A percentile compares a stretch with the other conserved stretches of the same genome.
phyloP scores from a whole-genome alignment of 2,797 vertebrate genomes.

The Hybognathus amarus region DNA sequence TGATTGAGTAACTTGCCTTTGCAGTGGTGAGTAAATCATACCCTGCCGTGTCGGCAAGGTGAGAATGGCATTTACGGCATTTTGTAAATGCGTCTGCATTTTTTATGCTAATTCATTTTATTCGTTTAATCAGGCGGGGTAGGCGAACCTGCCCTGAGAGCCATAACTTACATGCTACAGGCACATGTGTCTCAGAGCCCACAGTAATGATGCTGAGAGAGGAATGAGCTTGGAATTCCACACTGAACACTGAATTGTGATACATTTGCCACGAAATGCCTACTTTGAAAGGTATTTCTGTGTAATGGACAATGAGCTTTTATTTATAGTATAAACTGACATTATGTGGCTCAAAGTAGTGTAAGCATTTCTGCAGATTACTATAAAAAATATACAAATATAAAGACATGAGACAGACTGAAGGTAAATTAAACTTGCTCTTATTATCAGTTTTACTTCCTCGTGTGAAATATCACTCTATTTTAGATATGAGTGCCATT shows the following conservation, averaged over 20 bases:
- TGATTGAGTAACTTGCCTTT: conserved; percentile 51
- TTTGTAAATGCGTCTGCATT: conserved; percentile 50
- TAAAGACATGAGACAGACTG: not conserved
- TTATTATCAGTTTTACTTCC: not conserved
- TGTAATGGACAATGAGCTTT: not conserved
- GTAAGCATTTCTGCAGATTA: not conserved
- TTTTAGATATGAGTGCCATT: not conserved
- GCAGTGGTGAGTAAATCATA: conserved; percentile 55
- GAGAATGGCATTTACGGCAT: conserved; percentile 57
- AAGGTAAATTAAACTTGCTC: not conserved
- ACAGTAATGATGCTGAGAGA: conserved; percentile 39
- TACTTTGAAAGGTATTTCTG: conserved; percentile 5
- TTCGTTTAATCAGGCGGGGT: conserved; percentile 55
- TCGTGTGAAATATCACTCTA: not conserved
- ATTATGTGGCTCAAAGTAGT: not conserved
- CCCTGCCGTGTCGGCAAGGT: conserved; percentile 45
- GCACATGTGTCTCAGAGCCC: conserved; percentile 27
- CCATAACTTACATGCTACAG: conserved; percentile 53
- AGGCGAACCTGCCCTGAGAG: conserved; percentile 52
- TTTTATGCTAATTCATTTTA: conserved; percentile 60
- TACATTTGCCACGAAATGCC: not conserved
- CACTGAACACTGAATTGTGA: not conserved
- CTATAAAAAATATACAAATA: not conserved
- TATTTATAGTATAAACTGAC: conserved; percentile 13
- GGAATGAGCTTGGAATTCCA: not conserved